phyloP scores from a whole-genome alignment of 2,888 invertebrate genomes.

The Polyploca ridens region DNA sequence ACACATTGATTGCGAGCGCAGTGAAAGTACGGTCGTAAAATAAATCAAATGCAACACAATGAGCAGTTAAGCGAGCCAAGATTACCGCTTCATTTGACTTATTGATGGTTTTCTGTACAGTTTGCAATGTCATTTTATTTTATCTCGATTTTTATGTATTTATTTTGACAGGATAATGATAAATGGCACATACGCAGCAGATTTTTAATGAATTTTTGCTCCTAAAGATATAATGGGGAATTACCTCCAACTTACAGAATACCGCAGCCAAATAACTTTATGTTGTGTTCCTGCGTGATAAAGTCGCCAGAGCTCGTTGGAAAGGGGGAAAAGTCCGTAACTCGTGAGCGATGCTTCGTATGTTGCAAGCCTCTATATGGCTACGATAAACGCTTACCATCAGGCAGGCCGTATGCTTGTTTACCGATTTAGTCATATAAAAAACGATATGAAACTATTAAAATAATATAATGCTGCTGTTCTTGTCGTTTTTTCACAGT shows the following conservation, averaged over 20 bases:
- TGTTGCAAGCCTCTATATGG: too few relatives aligned
- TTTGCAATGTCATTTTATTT: constrained; percentile 42
- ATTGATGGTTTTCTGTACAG: constrained; percentile 55
- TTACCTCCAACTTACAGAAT: neutral
- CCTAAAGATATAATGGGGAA: neutral
- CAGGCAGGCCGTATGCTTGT: too few relatives aligned
- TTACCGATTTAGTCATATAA: too few relatives aligned
- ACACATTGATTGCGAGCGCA: constrained; percentile 42
- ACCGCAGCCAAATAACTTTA: too few relatives aligned
- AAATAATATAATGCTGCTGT: too few relatives aligned
- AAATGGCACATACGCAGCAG: constrained; percentile 6
- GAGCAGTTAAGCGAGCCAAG: constrained; percentile 64
- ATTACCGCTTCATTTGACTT: constrained; percentile 71
- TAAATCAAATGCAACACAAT: constrained; percentile 74
- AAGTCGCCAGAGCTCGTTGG: too few relatives aligned
- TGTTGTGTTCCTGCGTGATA: too few relatives aligned
- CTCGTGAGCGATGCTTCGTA: too few relatives aligned
- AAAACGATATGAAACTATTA: too few relatives aligned
- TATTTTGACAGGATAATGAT: neutral
- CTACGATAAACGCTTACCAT: too few relatives aligned
- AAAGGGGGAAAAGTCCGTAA: too few relatives aligned
- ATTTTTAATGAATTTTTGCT: neutral
- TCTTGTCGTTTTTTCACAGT: too few relatives aligned
- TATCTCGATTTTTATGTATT: neutral
- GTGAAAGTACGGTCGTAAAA: constrained; percentile 72